These are phyloP conservation scores for Dryas iulia DNA, from an alignment of 1,140 invertebrate species.

Conservation along the genomic window DNA sequence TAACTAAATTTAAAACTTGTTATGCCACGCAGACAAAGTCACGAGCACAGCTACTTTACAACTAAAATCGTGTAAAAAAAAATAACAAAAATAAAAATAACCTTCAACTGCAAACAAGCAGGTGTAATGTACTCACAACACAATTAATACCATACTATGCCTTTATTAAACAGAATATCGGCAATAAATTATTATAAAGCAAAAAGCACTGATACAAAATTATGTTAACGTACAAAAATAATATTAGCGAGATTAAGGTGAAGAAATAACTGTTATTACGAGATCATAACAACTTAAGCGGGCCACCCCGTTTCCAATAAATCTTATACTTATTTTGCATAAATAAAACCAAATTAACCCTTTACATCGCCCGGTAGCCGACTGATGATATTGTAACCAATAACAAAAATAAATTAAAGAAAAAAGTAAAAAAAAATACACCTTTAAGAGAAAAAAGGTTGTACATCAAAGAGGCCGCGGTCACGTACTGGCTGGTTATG, in stretches of 20 bases:
- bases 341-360: slow-evolving; percentile 75
- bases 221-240: not conserved
- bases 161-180: too few species aligned
- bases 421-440: slow-evolving; percentile 43
- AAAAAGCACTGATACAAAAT: not conserved
- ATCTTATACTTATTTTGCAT: slow-evolving; percentile 75
- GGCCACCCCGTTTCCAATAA: slow-evolving; percentile 59
- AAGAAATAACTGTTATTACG: not conserved
- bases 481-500: slow-evolving; percentile 72
- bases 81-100: too few species aligned
- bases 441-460: slow-evolving; percentile 66
- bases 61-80: too few species aligned
- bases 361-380: slow-evolving; percentile 72
- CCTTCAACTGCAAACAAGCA: too few species aligned
- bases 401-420: slow-evolving; percentile 68
- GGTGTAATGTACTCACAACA: too few species aligned
- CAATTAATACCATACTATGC: too few species aligned
- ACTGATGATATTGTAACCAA: slow-evolving; percentile 71
- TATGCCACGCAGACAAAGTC: too few species aligned
- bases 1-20: too few species aligned
- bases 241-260: not conserved
- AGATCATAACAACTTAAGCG: slow-evolving; percentile 11
- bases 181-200: too few species aligned
- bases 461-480: slow-evolving; percentile 70
- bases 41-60: too few species aligned